Evolutionary conservation across 2,888 invertebrate genomes (phyloP).

Genomic region (Eupithecia tripunctaria): DNA sequence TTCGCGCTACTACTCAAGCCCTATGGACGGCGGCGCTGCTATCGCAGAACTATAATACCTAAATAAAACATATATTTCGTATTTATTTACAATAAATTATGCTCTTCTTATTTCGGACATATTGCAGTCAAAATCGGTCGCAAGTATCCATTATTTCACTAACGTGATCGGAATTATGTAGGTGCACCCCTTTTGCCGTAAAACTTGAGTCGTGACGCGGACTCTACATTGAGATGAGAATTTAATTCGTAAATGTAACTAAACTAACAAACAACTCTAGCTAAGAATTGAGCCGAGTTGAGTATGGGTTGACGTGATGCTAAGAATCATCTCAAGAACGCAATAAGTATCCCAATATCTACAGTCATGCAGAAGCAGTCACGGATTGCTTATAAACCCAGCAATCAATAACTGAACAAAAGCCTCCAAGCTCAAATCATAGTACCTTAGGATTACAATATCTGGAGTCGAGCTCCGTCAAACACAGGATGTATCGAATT

Average conservation of each 20-base stretch:
- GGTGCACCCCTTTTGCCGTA: too few species aligned
- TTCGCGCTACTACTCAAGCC: too few species aligned
- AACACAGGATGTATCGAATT: slow-evolving; percentile 82
- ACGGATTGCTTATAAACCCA: neutral
- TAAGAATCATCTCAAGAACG: neutral
- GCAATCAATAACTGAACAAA: slow-evolving; percentile 1
- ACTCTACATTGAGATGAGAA: neutral
- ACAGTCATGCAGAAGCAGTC: neutral
- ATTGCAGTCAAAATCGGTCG: too few species aligned
- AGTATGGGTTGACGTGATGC: neutral
- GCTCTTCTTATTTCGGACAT: too few species aligned
- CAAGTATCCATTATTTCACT: too few species aligned
- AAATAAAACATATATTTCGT: too few species aligned
- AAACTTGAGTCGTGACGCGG: too few species aligned
- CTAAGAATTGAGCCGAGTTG: neutral
- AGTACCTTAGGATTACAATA: slow-evolving; percentile 20
- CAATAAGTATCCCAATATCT: neutral
- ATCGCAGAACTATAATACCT: too few species aligned
- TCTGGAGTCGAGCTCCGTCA: slow-evolving; percentile 54
- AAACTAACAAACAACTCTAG: neutral
- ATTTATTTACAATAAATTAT: too few species aligned
- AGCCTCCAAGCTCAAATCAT: slow-evolving; percentile 9
- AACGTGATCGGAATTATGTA: too few species aligned
- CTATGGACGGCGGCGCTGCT: too few species aligned
- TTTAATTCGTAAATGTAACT: neutral